phyloP scores from a whole-genome alignment of 2,888 invertebrate genomes.

The Gymnosoma rotundatum region DNA sequence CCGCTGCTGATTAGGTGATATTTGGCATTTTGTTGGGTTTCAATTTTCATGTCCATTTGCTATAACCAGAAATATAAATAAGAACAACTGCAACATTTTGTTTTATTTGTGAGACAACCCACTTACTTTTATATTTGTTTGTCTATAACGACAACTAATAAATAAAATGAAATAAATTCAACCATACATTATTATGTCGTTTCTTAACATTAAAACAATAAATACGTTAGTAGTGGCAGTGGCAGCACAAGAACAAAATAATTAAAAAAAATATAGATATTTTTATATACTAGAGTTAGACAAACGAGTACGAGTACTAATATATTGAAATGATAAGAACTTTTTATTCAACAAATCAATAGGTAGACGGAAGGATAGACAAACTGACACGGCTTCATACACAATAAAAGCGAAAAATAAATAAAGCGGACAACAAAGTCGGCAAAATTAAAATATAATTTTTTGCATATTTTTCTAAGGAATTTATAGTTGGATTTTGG shows the following conservation, averaged over 20 bases:
- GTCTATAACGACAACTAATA: constrained; percentile 36
- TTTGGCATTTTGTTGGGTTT: constrained; percentile 47
- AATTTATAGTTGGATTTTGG: constrained; percentile 45
- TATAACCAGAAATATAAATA: constrained; percentile 51
- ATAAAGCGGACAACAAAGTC: constrained; percentile 23
- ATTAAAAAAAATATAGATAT: background rate
- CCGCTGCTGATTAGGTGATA: constrained; percentile 55
- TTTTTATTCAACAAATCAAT: constrained; percentile 53
- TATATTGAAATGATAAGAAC: constrained; percentile 50
- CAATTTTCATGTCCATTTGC: constrained; percentile 50
- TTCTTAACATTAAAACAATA: constrained; percentile 65
- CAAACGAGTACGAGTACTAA: background rate
- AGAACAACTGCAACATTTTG: constrained; percentile 58
- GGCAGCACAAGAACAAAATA: background rate
- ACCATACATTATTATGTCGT: constrained; percentile 69
- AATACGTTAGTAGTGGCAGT: constrained; percentile 47
- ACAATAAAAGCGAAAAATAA: constrained; percentile 4
- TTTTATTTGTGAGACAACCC: constrained; percentile 63
- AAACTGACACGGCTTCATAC: constrained; percentile 4
- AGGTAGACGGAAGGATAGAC: constrained; percentile 12
- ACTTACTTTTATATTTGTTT: constrained; percentile 57
- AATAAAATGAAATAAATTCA: constrained; percentile 44
- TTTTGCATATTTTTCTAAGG: constrained; percentile 27
- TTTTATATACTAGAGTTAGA: background rate
- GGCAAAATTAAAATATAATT: constrained; percentile 33